These are phyloP conservation scores for Pseudanteris insignis DNA, from an alignment of 2,888 invertebrate species.

Conservation along the genomic window DNA sequence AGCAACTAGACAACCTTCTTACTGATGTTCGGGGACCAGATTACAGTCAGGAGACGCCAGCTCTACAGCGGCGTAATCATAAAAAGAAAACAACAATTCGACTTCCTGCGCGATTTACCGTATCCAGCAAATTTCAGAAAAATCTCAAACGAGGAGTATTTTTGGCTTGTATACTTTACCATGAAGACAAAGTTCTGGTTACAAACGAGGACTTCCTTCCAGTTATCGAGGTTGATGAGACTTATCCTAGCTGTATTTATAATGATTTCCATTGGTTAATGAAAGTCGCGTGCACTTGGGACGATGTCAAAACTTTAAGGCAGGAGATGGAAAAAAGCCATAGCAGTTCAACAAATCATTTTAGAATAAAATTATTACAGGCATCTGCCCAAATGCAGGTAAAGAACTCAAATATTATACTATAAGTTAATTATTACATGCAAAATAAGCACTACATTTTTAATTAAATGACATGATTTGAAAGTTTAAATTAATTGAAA, in stretches of 20 bases:
- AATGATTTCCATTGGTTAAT: conserved; percentile 97
- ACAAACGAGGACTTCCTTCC: conserved; percentile 98
- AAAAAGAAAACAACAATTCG: conserved; percentile 91
- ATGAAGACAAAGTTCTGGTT: conserved; percentile 94
- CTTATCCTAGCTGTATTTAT: conserved; percentile 89
- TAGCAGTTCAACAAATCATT: conserved; percentile 87
- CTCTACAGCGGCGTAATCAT: conserved; percentile 75
- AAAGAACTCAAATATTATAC: too few relatives aligned
- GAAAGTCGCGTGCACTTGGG: conserved; percentile 98
- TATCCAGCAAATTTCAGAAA: conserved; percentile 96
- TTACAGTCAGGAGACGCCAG: conserved; percentile 73
- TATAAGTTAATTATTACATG: too few relatives aligned
- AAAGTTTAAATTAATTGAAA: too few relatives aligned
- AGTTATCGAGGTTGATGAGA: conserved; percentile 96
- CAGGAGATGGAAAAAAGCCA: conserved; percentile 94
- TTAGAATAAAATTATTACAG: conserved; percentile 89
- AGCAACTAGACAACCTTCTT: conserved; percentile 80
- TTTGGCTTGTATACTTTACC: conserved; percentile 86
- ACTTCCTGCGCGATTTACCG: conserved; percentile 83
- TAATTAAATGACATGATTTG: too few relatives aligned
- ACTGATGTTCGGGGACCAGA: conserved; percentile 76
- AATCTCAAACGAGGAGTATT: conserved; percentile 91
- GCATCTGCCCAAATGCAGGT: conserved; percentile 90
- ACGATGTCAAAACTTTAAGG: conserved; percentile 90
- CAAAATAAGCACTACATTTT: too few relatives aligned